Conservation (phyloP, 2,113 vertebrate species). For the Thinocorus orbignyianus region DNA sequence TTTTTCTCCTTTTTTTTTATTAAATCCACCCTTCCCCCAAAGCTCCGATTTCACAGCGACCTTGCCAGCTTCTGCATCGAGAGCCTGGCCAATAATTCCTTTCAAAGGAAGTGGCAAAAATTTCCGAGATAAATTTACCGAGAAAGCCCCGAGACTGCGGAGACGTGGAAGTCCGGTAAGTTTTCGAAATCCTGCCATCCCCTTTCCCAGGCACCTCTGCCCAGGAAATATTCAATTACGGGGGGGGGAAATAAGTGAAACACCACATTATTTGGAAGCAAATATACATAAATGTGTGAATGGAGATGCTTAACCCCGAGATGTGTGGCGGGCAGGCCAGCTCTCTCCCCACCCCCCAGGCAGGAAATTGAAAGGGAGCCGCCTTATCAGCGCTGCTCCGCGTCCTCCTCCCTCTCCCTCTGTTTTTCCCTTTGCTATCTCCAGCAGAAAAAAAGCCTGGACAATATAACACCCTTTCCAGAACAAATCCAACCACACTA, state of each 20-base stretch:
- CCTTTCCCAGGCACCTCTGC: background rate
- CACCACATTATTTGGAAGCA: background rate
- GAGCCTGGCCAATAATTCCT: background rate
- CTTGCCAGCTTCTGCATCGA: background rate
- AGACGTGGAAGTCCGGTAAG: background rate
- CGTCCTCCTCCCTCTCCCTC: background rate
- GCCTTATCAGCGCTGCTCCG: background rate
- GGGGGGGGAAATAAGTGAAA: background rate
- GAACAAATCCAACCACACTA: background rate
- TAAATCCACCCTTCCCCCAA: background rate
- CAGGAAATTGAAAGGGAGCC: background rate
- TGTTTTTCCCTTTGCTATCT: background rate
- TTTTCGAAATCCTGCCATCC: background rate
- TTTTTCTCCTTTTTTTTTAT: background rate
- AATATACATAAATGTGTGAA: accelerated
- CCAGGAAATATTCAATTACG: accelerated
- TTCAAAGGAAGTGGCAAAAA: background rate
- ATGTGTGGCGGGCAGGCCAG: background rate
- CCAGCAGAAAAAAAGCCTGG: background rate
- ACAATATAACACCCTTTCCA: background rate
- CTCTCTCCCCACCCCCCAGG: background rate
- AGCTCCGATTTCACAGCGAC: background rate
- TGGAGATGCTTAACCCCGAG: background rate
- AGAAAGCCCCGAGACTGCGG: background rate
- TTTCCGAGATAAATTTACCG: background rate